These are phyloP conservation scores for Saccopteryx leptura DNA, from an alignment of 2,113 vertebrate genomes.

Conservation along the genomic window DNA sequence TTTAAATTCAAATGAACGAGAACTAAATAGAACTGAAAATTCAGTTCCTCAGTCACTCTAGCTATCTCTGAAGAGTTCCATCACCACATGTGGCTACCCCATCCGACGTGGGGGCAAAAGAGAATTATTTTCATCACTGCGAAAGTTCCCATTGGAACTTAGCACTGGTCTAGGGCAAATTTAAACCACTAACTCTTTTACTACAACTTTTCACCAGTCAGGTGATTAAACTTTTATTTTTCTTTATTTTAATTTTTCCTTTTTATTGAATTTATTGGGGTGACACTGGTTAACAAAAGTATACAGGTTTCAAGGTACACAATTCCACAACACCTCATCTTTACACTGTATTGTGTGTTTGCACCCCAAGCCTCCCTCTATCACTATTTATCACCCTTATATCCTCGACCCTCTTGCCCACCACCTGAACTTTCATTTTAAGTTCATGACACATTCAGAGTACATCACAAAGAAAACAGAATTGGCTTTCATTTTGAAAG, in stretches of 20 bases:
- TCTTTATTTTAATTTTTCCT: too few relatives aligned
- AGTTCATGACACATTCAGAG: background rate
- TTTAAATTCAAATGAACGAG: background rate
- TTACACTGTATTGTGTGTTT: too few relatives aligned
- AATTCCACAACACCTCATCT: too few relatives aligned
- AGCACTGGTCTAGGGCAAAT: background rate
- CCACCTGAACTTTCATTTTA: background rate
- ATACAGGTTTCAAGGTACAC: too few relatives aligned
- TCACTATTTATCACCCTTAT: too few relatives aligned
- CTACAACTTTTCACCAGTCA: constrained; percentile 15
- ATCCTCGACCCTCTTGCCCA: too few relatives aligned
- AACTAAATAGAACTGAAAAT: background rate
- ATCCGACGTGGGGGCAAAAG: background rate
- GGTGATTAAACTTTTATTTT: too few relatives aligned
- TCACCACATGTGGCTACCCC: background rate
- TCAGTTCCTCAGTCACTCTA: background rate
- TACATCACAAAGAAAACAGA: background rate
- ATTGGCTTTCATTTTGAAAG: background rate
- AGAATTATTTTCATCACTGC: background rate
- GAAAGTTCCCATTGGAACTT: constrained; percentile 37
- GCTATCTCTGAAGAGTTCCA: background rate
- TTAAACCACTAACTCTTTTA: background rate
- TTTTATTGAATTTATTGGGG: too few relatives aligned
- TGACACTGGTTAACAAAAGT: too few relatives aligned
- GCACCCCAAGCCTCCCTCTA: too few relatives aligned